These are phyloP conservation scores for Trichechus manatus DNA, from an alignment of 2,113 vertebrate genomes.

Conservation along the genomic window DNA sequence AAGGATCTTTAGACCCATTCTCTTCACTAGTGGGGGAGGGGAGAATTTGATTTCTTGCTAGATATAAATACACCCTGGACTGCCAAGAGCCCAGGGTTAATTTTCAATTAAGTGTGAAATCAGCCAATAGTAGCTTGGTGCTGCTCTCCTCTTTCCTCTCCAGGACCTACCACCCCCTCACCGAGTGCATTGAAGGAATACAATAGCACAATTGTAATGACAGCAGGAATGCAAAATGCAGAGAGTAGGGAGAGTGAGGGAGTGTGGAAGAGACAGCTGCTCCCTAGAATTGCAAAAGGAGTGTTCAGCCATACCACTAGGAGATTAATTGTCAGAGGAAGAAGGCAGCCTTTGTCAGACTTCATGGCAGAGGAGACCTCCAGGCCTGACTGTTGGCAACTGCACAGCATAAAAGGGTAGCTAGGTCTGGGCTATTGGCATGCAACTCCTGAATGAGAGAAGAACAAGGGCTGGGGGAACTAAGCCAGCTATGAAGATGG, in stretches of 20 bases:
- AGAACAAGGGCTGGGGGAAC: background rate
- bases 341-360: background rate
- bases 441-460: background rate
- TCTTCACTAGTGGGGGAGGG: background rate
- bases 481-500: background rate
- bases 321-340: background rate
- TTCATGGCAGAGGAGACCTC: background rate
- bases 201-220: background rate
- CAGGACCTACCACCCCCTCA: background rate
- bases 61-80: constrained; percentile 18
- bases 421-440: background rate
- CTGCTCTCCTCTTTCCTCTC: background rate
- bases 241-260: background rate
- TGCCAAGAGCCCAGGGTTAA: constrained; percentile 31
- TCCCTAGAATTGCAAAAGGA: background rate
- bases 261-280: background rate
- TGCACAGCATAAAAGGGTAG: background rate
- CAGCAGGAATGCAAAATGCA: background rate
- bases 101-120: constrained; percentile 52
- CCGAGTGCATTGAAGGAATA: background rate
- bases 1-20: constrained; percentile 27
- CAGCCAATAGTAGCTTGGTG: background rate
- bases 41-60: constrained; percentile 56
- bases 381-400: background rate
- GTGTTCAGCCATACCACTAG: background rate